These are phyloP conservation scores for Tragelaphus scriptus DNA, from an alignment of 2,113 vertebrate genomes.

Conservation along the genomic window DNA sequence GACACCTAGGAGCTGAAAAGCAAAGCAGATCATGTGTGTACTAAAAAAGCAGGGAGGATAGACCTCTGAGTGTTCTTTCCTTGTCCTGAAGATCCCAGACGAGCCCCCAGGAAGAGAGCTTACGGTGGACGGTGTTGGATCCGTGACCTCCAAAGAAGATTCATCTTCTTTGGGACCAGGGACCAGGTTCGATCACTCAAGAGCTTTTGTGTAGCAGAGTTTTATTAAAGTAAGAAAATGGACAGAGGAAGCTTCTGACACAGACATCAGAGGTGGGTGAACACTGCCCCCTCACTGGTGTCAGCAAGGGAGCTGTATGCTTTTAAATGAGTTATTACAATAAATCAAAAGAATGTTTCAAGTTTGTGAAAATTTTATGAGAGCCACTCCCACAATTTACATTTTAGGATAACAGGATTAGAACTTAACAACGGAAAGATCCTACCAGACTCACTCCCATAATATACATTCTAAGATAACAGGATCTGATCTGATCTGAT, in stretches of 20 bases:
- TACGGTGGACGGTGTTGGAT: fast-evolving
- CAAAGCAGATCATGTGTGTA: fast-evolving
- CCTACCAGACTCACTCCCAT: background rate
- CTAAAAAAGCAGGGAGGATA: background rate
- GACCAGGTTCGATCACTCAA: background rate
- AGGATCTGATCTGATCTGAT: background rate
- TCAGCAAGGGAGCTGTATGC: background rate
- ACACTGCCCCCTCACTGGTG: background rate
- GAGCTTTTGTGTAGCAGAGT: background rate
- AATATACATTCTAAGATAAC: background rate
- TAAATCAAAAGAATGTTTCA: background rate
- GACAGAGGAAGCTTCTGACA: background rate
- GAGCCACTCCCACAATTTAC: background rate
- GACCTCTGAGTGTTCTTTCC: background rate
- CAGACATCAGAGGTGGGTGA: background rate
- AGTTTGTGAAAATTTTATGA: background rate
- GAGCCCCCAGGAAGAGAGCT: background rate
- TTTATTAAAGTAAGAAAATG: background rate
- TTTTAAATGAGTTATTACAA: background rate
- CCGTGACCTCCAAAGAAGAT: background rate
- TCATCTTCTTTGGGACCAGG: background rate
- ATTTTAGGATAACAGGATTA: background rate
- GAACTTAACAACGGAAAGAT: background rate
- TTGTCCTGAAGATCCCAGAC: background rate
- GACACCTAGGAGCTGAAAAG: background rate